Evolutionary conservation across 23 tunicate genomes (phyloP).

Genomic region (Corella eumyota): DNA sequence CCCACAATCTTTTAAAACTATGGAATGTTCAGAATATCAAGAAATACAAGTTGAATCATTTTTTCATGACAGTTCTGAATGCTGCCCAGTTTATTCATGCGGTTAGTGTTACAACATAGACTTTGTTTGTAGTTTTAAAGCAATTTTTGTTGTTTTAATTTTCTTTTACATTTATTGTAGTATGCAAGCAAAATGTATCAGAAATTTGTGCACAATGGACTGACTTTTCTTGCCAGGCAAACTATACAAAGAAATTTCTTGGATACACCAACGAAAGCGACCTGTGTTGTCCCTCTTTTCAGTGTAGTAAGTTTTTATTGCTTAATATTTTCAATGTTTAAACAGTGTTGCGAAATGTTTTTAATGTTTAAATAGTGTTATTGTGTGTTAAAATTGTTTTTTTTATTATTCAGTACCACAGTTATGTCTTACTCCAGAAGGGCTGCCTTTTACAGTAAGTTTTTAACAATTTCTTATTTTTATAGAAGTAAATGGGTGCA

Average conservation of each 20-base stretch:
- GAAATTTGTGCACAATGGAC: conserved; percentile 1
- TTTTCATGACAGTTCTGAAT: conserved; percentile 7
- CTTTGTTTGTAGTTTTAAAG: no score
- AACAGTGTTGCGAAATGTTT: no score
- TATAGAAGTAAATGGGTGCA: no score
- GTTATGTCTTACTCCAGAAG: not conserved
- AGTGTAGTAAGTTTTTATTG: not conserved
- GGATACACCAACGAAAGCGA: not conserved
- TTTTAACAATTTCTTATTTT: no score
- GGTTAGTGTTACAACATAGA: not conserved
- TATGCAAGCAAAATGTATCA: not conserved
- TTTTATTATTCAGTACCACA: not conserved
- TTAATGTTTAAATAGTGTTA: no score
- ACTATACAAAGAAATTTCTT: not conserved
- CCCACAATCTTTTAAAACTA: conserved; percentile 6
- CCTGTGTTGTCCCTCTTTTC: conserved; percentile 1
- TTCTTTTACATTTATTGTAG: not conserved
- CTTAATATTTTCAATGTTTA: no score
- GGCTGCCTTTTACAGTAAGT: conserved; percentile 4
- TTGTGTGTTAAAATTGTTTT: not conserved
- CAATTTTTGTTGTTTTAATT: not conserved
- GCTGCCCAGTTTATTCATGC: conserved; percentile 1
- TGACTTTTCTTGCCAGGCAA: not conserved
- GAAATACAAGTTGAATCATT: not conserved
- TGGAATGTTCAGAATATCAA: conserved; percentile 3